Base-by-base conservation (phyloP, 2,797 vertebrate genomes). In the Tragelaphus oryx region DNA sequence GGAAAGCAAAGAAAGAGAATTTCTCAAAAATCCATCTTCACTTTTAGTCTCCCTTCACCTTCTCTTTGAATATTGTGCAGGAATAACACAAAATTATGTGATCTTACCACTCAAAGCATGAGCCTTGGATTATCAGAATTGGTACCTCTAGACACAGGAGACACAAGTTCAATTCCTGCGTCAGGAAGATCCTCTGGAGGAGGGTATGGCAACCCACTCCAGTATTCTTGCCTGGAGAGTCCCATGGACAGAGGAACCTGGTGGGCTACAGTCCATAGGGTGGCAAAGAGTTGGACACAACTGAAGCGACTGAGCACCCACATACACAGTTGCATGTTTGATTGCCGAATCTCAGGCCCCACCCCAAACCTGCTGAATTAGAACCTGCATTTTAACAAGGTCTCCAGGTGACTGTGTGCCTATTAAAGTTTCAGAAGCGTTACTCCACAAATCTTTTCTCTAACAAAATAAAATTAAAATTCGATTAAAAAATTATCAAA, bases 401-500 rank as follows among this genome's bases (percentile, higher is more conserved):
- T 16, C 1, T 8, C 17, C 11, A 46, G n/a, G 28, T 89, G 30
- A 62, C 30, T 62, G 20, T 18, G 2, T 62, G 24, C 30, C 50
- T 57, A 50, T 22, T 78, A 28, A 93, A 93, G 26, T 91, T 8
- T 78, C 24, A 92, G 68, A 84, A 78, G 9, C 12, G 44, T 83
- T 92, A 68, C 17, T 83, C 8, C 7, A 46, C 10, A 71, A 57
- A 81, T 44, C 30, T 89, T 79, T 92, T 81, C 16, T 83, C 5
- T 71, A 91, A 74, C 30, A 84, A 96, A 80, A 82, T 93, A 46
- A 84, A 83, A 41, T 62, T 54, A 71, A 82, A 94, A 94, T 78
- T 83, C 4, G 1, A 48, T 41, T 57, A 75, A 60, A 18, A 95
- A 94, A 81, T 91, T 81, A 57, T 85, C 55, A 28, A 96, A 76